phyloP scores from a whole-genome alignment of 2,797 vertebrate species.

The Sebastiscus tertius region DNA sequence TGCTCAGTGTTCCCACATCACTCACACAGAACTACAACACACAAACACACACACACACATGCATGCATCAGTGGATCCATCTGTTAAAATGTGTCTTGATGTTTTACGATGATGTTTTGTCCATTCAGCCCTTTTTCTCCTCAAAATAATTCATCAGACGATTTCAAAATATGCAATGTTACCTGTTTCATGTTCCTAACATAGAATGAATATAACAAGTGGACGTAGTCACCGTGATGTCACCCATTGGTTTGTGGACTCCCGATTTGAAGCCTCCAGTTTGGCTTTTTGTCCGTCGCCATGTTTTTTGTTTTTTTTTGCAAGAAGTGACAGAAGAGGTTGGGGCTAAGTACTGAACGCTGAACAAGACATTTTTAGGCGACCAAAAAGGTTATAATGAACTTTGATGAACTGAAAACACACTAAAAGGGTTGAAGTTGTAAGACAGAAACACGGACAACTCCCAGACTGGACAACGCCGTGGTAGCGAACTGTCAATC shows the following conservation, averaged over 20 bases:
- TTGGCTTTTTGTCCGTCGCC: no score
- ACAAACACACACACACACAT: neutral
- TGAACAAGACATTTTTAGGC: no score
- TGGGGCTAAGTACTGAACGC: no score
- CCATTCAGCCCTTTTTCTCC: neutral
- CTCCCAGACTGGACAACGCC: no score
- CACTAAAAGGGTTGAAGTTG: no score
- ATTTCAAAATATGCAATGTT: neutral
- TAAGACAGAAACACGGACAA: accelerated
- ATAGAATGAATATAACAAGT: no score
- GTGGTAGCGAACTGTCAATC: accelerated
- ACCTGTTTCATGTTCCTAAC: neutral
- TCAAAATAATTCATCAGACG: neutral
- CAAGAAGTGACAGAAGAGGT: no score
- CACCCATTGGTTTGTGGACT: no score
- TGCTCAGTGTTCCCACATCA: slow-evolving; percentile 77
- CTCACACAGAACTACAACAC: slow-evolving; percentile 76
- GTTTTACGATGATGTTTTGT: neutral
- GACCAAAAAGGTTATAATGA: no score
- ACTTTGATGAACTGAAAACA: no score
- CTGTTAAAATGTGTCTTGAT: slow-evolving; percentile 8
- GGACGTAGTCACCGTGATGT: accelerated
- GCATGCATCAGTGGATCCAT: slow-evolving; percentile 2
- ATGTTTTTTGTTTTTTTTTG: no score
- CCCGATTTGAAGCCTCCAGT: no score